Evolutionary conservation across 2,888 invertebrate species (phyloP).

Genomic region (Drosophila eohydei): DNA sequence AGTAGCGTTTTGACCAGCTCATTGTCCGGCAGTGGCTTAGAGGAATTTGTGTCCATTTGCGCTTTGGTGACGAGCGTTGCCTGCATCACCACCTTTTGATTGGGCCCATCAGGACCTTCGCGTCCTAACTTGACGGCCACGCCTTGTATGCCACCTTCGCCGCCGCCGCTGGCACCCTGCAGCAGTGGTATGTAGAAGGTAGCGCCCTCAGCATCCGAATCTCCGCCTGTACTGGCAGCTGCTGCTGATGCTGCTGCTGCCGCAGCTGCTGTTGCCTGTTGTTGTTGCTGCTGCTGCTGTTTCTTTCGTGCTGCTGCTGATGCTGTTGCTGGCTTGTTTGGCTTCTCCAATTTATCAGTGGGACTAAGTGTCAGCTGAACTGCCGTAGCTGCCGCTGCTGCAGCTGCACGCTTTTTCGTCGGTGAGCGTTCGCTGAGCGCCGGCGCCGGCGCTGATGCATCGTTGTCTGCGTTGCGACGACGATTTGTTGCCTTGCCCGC

Average conservation of each 20-base stretch:
- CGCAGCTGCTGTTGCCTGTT: conserved; percentile 40
- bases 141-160: conserved; percentile 86
- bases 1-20: conserved; percentile 84
- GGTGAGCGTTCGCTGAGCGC: conserved; percentile 68
- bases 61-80: conserved; percentile 89
- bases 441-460: conserved; percentile 50
- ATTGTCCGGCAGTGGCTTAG: conserved; percentile 84
- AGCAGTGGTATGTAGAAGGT: conserved; percentile 88
- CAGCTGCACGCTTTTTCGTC: conserved; percentile 72
- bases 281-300: conserved; percentile 42
- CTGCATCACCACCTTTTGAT: conserved; percentile 87
- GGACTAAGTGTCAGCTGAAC: conserved; percentile 84
- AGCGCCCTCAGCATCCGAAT: conserved; percentile 87
- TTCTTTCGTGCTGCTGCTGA: conserved; percentile 59
- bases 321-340: conserved; percentile 47
- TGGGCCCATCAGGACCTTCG: conserved; percentile 87
- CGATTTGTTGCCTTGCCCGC: conserved; percentile 83
- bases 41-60: conserved; percentile 84
- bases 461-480: conserved; percentile 75
- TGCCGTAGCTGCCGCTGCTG: conserved; percentile 75
- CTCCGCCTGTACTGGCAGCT: conserved; percentile 57
- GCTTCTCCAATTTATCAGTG: conserved; percentile 85
- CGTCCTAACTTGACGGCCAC: conserved; percentile 89
- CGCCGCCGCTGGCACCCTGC: conserved; percentile 85
- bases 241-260: conserved; percentile 40